phyloP scores from a whole-genome alignment of 2,888 invertebrate genomes.

The Abscondita cerata region DNA sequence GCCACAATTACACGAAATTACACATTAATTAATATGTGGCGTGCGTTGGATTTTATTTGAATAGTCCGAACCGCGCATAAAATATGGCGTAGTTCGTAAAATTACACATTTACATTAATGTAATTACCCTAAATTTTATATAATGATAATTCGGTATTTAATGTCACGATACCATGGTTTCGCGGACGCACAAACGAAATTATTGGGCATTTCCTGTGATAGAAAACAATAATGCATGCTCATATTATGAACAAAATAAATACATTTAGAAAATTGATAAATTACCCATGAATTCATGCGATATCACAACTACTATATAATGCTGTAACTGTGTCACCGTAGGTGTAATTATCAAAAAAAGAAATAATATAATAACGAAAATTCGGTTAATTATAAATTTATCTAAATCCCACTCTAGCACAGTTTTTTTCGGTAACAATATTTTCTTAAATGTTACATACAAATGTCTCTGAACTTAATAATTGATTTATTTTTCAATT shows the following conservation, averaged over 20 bases:
- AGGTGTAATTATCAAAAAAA: too few relatives aligned
- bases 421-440: too few relatives aligned
- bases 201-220: constrained; percentile 20
- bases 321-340: too few relatives aligned
- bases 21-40: constrained; percentile 27
- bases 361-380: too few relatives aligned
- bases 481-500: too few relatives aligned
- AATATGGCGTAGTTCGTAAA: constrained; percentile 23
- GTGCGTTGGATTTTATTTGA: constrained; percentile 16
- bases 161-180: constrained; percentile 11
- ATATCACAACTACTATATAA: too few relatives aligned
- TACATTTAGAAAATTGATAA: background rate
- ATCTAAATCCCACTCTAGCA: too few relatives aligned
- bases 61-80: constrained; percentile 16
- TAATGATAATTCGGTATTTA: constrained; percentile 1
- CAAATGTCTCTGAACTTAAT: too few relatives aligned
- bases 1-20: constrained; percentile 41
- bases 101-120: constrained; percentile 12
- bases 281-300: background rate
- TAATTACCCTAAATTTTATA: constrained; percentile 10
- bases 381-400: background rate
- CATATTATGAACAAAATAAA: background rate
- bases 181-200: constrained; percentile 1
- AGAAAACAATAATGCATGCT: background rate
- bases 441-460: too few relatives aligned